Conservation (phyloP, 2,888 invertebrate species). For the Ormyrus nitidulus region DNA sequence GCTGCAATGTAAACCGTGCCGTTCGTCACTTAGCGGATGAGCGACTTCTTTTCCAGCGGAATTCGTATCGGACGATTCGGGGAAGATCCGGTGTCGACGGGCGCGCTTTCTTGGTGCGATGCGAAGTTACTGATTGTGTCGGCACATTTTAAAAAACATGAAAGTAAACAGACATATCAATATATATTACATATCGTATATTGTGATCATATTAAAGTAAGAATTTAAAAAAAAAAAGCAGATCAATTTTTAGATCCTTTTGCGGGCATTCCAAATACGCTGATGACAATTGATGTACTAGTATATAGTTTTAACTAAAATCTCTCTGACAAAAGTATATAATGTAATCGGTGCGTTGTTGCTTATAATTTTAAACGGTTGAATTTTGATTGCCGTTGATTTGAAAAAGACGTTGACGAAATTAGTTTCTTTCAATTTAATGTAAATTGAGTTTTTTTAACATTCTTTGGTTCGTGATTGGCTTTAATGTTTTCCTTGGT, state of each 20-base stretch:
- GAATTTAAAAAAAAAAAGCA: background rate
- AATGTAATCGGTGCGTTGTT: no score
- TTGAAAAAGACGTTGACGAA: no score
- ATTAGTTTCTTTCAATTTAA: no score
- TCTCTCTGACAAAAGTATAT: no score
- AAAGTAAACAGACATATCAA: conserved; percentile 52
- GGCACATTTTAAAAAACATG: conserved; percentile 28
- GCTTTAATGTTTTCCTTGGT: no score
- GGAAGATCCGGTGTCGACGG: background rate
- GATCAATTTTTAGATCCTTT: conserved; percentile 36
- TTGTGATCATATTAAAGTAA: conserved; percentile 14
- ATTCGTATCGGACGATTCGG: background rate
- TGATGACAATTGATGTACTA: conserved; percentile 3
- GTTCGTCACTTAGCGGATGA: no score
- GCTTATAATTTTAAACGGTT: no score
- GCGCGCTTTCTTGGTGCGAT: background rate
- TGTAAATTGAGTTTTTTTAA: no score
- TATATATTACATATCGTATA: conserved; percentile 33
- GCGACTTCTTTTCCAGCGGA: background rate
- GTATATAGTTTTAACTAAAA: background rate
- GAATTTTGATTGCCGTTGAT: no score
- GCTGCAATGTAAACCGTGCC: no score
- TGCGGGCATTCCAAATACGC: conserved; percentile 16
- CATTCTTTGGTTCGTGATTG: no score
- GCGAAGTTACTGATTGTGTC: conserved; percentile 4